Evolutionary conservation across 1,140 invertebrate genomes (phyloP).

Genomic region (Platorchestia sp.): DNA sequence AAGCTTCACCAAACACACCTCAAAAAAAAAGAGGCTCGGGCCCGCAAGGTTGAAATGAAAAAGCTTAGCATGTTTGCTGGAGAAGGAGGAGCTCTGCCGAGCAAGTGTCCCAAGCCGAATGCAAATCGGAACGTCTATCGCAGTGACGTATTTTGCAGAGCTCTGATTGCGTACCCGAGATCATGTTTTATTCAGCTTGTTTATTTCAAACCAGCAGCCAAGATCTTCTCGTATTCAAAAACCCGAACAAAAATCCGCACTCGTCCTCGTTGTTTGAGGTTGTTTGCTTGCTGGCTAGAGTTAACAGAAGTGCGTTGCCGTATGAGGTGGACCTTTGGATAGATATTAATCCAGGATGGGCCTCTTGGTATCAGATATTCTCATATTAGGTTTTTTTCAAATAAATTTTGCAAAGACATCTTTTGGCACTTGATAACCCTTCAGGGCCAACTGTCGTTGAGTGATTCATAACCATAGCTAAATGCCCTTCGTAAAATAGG

Average conservation of each 20-base stretch:
- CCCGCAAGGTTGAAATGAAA: neutral
- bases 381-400: too few relatives aligned
- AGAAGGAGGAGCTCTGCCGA: neutral
- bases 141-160: neutral
- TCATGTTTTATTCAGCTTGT: slow-evolving; percentile 45
- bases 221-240: neutral
- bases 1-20: neutral
- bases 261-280: neutral
- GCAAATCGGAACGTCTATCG: slow-evolving; percentile 30
- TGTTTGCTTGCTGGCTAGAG: neutral
- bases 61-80: neutral
- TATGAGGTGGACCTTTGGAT: neutral
- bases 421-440: too few relatives aligned
- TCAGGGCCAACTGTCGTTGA: too few relatives aligned
- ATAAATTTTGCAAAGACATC: too few relatives aligned
- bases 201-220: slow-evolving; percentile 14
- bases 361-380: too few relatives aligned
- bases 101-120: neutral
- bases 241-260: neutral
- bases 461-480: too few relatives aligned
- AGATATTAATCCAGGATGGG: too few relatives aligned
- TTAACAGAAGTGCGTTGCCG: neutral
- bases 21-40: neutral
- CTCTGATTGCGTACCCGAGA: slow-evolving; percentile 25
- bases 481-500: too few relatives aligned